Percentiles rank a stretch among this genome's conserved stretches.
These are phyloP conservation scores for Triplophysa rosa DNA, from an alignment of 2,113 vertebrate genomes.

Conservation along the genomic window DNA sequence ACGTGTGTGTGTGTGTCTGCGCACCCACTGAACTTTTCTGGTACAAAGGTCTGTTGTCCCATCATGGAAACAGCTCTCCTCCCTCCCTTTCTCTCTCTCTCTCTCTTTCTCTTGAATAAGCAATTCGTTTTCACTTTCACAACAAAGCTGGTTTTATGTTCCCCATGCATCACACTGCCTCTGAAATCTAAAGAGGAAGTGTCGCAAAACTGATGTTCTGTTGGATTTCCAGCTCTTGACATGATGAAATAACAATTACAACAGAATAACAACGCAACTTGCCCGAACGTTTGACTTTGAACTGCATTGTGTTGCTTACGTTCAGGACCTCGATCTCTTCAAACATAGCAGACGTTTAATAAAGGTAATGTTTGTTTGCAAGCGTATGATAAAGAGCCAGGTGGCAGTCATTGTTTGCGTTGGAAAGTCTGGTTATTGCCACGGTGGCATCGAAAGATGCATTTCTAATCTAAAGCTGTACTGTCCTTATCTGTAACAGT, in stretches of 20 bases:
- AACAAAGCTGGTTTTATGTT: slow-evolving; percentile 14
- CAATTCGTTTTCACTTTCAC: slow-evolving; percentile 17
- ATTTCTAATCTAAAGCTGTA: no score
- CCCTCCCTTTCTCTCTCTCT: slow-evolving; percentile 5
- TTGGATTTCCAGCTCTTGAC: slow-evolving; percentile 17
- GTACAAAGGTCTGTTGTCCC: slow-evolving; percentile 4
- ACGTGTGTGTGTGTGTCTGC: not conserved
- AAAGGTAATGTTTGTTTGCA: no score
- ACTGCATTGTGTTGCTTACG: not conserved
- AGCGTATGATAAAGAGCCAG: no score
- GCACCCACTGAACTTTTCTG: slow-evolving; percentile 4
- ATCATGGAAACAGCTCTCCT: not conserved
- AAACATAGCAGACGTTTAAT: no score
- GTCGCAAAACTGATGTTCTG: slow-evolving; percentile 26
- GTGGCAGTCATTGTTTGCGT: no score
- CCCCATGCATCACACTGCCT: not conserved
- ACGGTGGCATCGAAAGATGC: no score
- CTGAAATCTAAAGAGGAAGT: slow-evolving; percentile 30
- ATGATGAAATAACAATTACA: slow-evolving; percentile 21
- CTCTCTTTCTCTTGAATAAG: slow-evolving; percentile 19
- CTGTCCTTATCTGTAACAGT: no score
- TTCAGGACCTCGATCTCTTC: no score
- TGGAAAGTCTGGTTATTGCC: no score
- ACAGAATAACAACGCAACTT: not conserved
- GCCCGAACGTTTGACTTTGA: not conserved